Base-by-base conservation (phyloP, 2,888 invertebrate genomes). In the Drosophila greeni region DNA sequence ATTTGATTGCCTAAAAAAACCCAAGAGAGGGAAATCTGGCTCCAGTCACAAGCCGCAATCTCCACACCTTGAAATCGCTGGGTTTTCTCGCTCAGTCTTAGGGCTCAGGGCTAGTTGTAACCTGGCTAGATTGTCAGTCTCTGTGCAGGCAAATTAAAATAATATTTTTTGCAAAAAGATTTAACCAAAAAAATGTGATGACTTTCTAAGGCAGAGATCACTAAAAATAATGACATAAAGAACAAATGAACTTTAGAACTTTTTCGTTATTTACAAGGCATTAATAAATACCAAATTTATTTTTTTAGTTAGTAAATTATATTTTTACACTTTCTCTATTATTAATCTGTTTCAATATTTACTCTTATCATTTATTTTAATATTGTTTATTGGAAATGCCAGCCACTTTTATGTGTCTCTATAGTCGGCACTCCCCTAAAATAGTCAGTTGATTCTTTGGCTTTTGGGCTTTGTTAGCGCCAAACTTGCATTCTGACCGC, bases 351-450 rank as follows among this genome's bases (percentile, higher is more conserved):
- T 12, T 1, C 12, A 18, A 20, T 18, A 37, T 37, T 6, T 37
- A 12, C 11, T 12, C 11, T 9, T 0, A 9, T 6, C 16, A 14
- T 42, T 37, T 37, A 26, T 39, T 67, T 2, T n/a, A n/a, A n/a
- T n/a, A n/a, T 34, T n/a, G 74, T 31, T 31, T 31, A 31, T 1
- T n/a, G n/a, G n/a, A n/a, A n/a, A n/a, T n/a, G n/a, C n/a, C n/a
- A n/a, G n/a, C n/a, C n/a, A n/a, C n/a, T n/a, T n/a, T n/a, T n/a
- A n/a, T n/a, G n/a, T n/a, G n/a, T n/a, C n/a, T n/a, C n/a, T n/a
- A n/a, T n/a, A n/a, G n/a, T n/a, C n/a, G n/a, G n/a, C 76, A 74
- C 85, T 72, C 84, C 84, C 67, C 16, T 18, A 9, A 18, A 47
- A 48, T 23, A 53, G 11, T 54, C n/a, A 24, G 18, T 18, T 26